Percentiles rank a stretch among this genome's conserved stretches.
phyloP scores from a whole-genome alignment of 2,888 invertebrate genomes.

The Hyppa rectilinea region DNA sequence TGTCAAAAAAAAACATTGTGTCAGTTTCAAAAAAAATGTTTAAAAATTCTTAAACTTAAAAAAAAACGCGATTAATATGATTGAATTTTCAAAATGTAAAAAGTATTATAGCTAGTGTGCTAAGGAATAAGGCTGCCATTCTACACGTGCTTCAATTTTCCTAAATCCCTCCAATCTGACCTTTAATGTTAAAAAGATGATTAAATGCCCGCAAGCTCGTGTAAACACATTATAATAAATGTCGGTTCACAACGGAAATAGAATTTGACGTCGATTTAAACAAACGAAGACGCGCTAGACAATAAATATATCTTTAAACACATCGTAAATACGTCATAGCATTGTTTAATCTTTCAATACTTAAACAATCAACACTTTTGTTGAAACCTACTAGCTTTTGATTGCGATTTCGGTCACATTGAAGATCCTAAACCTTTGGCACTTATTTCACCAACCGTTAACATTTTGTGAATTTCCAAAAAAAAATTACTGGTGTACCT shows the following conservation, averaged over 20 bases:
- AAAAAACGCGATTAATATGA: not conserved
- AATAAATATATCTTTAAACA: conserved; percentile 42
- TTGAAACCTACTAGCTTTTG: not conserved
- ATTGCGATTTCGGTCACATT: not conserved
- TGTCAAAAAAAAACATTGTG: not conserved
- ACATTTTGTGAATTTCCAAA: not conserved
- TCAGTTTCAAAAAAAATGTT: not conserved
- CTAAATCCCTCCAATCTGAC: conserved; percentile 1
- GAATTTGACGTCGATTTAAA: conserved; percentile 51
- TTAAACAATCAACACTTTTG: conserved; percentile 30
- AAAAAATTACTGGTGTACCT: not conserved
- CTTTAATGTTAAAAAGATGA: conserved; percentile 25
- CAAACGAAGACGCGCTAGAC: conserved; percentile 40
- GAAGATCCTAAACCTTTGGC: not conserved
- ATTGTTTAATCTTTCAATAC: conserved; percentile 38
- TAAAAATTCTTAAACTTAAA: not conserved
- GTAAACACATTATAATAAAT: conserved; percentile 41
- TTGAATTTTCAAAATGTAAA: not conserved
- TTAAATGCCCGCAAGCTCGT: conserved; percentile 6
- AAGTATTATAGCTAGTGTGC: not conserved
- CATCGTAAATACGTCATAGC: conserved; percentile 42
- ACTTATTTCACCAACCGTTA: not conserved
- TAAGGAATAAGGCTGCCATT: not conserved
- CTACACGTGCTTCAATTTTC: not conserved
- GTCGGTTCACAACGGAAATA: conserved; percentile 32